Percentiles rank a stretch among this genome's conserved stretches.
phyloP scores from a whole-genome alignment of 2,888 invertebrate genomes.

The Xylocampa areola region DNA sequence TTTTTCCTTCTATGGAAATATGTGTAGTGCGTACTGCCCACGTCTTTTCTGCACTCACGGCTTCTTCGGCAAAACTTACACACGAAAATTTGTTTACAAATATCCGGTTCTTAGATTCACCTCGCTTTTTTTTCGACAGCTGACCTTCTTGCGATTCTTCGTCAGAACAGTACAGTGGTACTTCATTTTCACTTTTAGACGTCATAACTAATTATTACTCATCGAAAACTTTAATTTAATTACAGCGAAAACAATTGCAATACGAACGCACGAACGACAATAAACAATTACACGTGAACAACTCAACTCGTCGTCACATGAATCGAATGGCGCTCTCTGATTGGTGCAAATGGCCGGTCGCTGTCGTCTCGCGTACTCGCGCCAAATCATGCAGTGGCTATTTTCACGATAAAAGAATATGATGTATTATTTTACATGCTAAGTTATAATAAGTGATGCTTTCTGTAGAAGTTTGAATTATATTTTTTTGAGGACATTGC shows the following conservation, averaged over 20 bases:
- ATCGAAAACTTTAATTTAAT: conserved; percentile 20
- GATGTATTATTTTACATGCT: conserved; percentile 22
- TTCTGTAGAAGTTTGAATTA: too few species aligned
- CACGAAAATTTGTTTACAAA: conserved; percentile 19
- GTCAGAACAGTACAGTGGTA: conserved; percentile 29
- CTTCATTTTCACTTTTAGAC: conserved; percentile 18
- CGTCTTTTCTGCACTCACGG: conserved; percentile 26
- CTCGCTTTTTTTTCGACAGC: conserved; percentile 23
- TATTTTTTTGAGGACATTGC: too few species aligned
- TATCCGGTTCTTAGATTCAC: conserved; percentile 27
- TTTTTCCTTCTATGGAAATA: conserved; percentile 8
- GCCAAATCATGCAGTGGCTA: conserved; percentile 17
- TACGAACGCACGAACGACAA: conserved; percentile 25
- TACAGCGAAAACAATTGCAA: conserved; percentile 18
- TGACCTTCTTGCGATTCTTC: conserved; percentile 25
- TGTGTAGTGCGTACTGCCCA: conserved; percentile 30
- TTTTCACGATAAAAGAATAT: conserved; percentile 29
- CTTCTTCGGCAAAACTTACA: conserved; percentile 26
- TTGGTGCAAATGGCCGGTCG: conserved; percentile 24
- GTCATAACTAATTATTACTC: conserved; percentile 15
- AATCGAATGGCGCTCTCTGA: conserved; percentile 29
- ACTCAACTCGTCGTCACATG: conserved; percentile 19
- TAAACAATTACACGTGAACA: conserved; percentile 22
- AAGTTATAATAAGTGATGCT: conserved; percentile 16
- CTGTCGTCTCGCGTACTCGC: conserved; percentile 18